These are phyloP conservation scores for Drosophila suzukii DNA, from an alignment of 1,140 invertebrate genomes.

Conservation along the genomic window DNA sequence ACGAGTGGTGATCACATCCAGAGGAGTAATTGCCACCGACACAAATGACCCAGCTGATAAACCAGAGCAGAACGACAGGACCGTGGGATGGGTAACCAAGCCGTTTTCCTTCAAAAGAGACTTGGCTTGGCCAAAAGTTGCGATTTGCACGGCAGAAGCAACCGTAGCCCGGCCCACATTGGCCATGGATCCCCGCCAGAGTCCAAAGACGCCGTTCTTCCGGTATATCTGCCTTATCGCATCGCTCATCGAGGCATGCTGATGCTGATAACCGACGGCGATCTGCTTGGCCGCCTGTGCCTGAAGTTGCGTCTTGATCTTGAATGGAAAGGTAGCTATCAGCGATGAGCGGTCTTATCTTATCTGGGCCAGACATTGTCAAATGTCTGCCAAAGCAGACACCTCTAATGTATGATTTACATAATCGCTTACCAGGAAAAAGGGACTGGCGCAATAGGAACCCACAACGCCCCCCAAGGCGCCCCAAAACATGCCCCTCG, in stretches of 20 bases:
- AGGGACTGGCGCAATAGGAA: conserved; percentile 73
- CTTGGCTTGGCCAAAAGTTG: conserved; percentile 90
- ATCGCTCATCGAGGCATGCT: conserved; percentile 88
- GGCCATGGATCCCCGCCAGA: conserved; percentile 91
- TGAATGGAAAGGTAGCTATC: conserved; percentile 28
- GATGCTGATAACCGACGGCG: conserved; percentile 96
- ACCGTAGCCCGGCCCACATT: conserved; percentile 91
- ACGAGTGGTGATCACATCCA: conserved; percentile 94
- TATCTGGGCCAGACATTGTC: conserved; percentile 23
- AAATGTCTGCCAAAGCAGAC: background rate
- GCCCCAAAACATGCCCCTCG: conserved; percentile 88
- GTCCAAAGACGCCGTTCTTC: conserved; percentile 89
- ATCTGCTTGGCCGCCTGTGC: conserved; percentile 90
- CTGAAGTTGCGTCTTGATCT: conserved; percentile 95
- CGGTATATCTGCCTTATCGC: conserved; percentile 90
- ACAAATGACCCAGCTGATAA: conserved; percentile 92
- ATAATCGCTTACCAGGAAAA: conserved; percentile 78
- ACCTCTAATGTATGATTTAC: conserved; percentile 26
- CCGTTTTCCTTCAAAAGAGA: conserved; percentile 85
- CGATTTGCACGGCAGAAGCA: conserved; percentile 93
- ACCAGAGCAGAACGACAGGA: conserved; percentile 90
- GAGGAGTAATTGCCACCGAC: conserved; percentile 93
- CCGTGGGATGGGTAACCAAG: conserved; percentile 86
- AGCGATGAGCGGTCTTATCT: conserved; percentile 26
- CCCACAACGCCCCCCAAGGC: conserved; percentile 91